A percentile compares a stretch with the other conserved stretches of the same genome.
These are phyloP conservation scores for Magallana ariakensis DNA, from an alignment of 1,140 invertebrate species.

Conservation along the genomic window DNA sequence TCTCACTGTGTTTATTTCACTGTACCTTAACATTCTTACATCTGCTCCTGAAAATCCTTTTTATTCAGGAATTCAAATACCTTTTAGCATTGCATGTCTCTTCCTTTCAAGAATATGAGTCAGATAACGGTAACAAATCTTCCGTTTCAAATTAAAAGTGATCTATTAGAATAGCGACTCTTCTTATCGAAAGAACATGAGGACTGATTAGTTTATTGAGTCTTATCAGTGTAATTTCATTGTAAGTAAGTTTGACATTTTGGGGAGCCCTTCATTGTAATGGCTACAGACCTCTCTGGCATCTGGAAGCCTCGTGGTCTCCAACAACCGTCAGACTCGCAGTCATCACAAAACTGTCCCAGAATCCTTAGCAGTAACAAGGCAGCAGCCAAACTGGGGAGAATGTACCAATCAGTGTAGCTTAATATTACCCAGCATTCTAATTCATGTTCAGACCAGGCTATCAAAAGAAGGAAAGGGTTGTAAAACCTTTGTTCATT, in stretches of 20 bases:
- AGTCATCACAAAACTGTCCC: neutral
- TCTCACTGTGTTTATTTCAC: no score
- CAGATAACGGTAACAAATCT: neutral
- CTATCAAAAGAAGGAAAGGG: no score
- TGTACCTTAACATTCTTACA: no score
- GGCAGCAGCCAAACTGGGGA: neutral
- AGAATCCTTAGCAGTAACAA: neutral
- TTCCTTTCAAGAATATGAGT: neutral
- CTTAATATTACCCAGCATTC: no score
- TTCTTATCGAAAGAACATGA: slow-evolving; percentile 27
- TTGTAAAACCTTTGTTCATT: no score
- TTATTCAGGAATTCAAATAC: neutral
- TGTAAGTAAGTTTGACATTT: neutral
- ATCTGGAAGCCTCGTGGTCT: neutral
- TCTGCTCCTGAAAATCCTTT: neutral
- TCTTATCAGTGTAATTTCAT: slow-evolving; percentile 23
- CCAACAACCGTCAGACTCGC: neutral
- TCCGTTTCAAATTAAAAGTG: slow-evolving; percentile 18
- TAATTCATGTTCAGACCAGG: no score
- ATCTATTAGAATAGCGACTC: neutral
- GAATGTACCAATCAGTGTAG: no score
- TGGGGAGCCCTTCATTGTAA: slow-evolving; percentile 5
- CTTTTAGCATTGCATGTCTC: neutral
- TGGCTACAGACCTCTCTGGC: neutral
- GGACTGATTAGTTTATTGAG: slow-evolving; percentile 18